These are phyloP conservation scores for Coecobrya sp. DNA, from an alignment of 2,888 invertebrate genomes.

Conservation along the genomic window DNA sequence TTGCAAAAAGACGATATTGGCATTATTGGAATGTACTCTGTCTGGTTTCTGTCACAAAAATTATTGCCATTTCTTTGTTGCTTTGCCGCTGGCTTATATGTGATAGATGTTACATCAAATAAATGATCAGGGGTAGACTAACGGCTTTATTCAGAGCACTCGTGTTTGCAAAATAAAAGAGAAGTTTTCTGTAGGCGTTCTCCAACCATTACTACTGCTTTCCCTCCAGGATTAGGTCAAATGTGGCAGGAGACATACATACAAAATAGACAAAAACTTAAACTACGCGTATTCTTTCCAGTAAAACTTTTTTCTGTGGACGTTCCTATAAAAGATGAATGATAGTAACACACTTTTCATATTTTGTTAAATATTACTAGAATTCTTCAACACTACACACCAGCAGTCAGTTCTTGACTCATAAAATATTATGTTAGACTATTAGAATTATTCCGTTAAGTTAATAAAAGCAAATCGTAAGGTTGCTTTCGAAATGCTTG, in stretches of 20 bases:
- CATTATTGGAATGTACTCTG: neutral
- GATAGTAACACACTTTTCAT: too few species aligned
- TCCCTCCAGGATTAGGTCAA: slow-evolving; percentile 45
- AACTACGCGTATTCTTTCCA: neutral
- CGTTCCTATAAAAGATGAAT: too few species aligned
- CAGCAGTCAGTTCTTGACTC: too few species aligned
- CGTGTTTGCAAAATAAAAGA: neutral
- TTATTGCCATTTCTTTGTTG: neutral
- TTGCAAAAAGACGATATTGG: neutral
- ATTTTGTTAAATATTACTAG: too few species aligned
- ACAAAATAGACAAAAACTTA: neutral
- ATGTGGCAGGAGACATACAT: slow-evolving; percentile 33
- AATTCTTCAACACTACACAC: too few species aligned
- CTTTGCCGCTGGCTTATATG: neutral
- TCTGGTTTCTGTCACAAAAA: neutral
- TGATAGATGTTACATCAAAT: neutral
- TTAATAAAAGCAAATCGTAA: too few species aligned
- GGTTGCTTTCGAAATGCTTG: too few species aligned
- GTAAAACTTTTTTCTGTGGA: slow-evolving; percentile 32
- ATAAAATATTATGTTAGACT: too few species aligned
- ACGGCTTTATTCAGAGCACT: neutral
- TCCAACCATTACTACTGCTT: neutral
- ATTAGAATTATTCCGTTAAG: too few species aligned
- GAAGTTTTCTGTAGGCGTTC: slow-evolving; percentile 52
- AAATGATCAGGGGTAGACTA: neutral